Percentiles rank a stretch among this genome's conserved stretches.
Conservation (phyloP, 2,888 invertebrate genomes). For the Meganola albula region DNA sequence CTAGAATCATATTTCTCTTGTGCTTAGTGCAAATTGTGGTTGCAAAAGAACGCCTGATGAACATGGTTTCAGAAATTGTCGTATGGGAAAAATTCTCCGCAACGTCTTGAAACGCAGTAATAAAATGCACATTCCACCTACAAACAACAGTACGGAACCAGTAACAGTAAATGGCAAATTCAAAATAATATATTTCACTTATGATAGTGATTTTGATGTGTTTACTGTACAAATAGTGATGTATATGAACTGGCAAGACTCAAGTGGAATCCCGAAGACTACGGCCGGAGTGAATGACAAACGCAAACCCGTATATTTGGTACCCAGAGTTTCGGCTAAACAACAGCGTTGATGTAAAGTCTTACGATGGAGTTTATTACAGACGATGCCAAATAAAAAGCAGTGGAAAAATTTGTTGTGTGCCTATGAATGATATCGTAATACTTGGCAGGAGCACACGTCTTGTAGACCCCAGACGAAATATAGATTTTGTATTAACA, state of each 20-base stretch:
- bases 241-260: slow-evolving; percentile 29
- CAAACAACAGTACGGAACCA: slow-evolving; percentile 4
- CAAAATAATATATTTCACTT: slow-evolving; percentile 32
- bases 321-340: slow-evolving; percentile 26
- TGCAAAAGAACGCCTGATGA: slow-evolving; percentile 11
- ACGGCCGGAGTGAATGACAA: slow-evolving; percentile 24
- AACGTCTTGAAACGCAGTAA: slow-evolving; percentile 13
- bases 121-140: slow-evolving; percentile 1
- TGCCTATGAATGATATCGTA: slow-evolving; percentile 3
- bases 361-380: slow-evolving; percentile 8
- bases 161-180: slow-evolving; percentile 24
- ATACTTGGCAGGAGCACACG: too few species aligned
- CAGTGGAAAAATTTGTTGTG: slow-evolving; percentile 26
- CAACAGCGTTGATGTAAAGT: slow-evolving; percentile 20
- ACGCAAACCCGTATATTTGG: slow-evolving; percentile 25
- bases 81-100: slow-evolving; percentile 25
- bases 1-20: slow-evolving; percentile 9
- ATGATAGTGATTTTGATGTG: slow-evolving; percentile 24
- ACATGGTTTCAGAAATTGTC: slow-evolving; percentile 15
- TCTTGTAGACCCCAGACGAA: too few species aligned
- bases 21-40: slow-evolving; percentile 3
- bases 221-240: slow-evolving; percentile 28
- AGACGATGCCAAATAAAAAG: slow-evolving; percentile 20
- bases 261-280: slow-evolving; percentile 36
- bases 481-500: too few species aligned